Base-by-base conservation (phyloP, 2,797 vertebrate genomes). In the Gadopsis bispinosus region DNA sequence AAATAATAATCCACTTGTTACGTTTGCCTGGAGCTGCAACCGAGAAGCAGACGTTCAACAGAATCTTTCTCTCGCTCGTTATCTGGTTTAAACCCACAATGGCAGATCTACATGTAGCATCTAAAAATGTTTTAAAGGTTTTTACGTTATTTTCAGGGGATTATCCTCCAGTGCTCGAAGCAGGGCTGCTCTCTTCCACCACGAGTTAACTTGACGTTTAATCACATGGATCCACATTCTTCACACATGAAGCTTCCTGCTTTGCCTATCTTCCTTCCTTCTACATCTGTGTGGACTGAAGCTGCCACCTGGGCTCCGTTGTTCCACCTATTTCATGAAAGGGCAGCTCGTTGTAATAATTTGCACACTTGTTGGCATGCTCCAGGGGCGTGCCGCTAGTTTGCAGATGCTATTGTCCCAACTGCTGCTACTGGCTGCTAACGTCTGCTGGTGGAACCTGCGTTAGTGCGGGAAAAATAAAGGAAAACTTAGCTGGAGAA, bases 341-440 rank as follows among this genome's bases (percentile, higher is more conserved):
- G 9, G 50, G 53, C 79, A 83, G 71, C 78, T 77, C 74, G 29
- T 77, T 75, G 56, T 69, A 26, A 80, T 87, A 4, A 56, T 73
- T 53, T 61, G 29, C 62, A 69, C 83, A 37, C 33, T 17, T 50
- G 19, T n/a, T 65, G 37, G 37, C 9, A 37, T 14, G 17, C 31
- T 48, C 19, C 26, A 13, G 16, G 45, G 69, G 29, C 7, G 29
- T 45, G 63, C 43, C 45, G 16, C 51, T 29, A 17, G 39, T 53
- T 51, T 47, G 19, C 19, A 60, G 77, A 73, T 29, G 51, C 53
- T 71, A 0, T 14, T 17, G 48, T 63, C 51, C 55, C 41, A 26
- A 1, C 63, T 75, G 56, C 31, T 51, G 43, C 7, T 64, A n/a
- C 20, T 20, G 33, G 29, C 39, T 45, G 54, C 55, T 10, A 8